A percentile compares a stretch with the other conserved stretches of the same genome.
Evolutionary conservation across 1,140 invertebrate species (phyloP).

Genomic region (Episyrphus balteatus): DNA sequence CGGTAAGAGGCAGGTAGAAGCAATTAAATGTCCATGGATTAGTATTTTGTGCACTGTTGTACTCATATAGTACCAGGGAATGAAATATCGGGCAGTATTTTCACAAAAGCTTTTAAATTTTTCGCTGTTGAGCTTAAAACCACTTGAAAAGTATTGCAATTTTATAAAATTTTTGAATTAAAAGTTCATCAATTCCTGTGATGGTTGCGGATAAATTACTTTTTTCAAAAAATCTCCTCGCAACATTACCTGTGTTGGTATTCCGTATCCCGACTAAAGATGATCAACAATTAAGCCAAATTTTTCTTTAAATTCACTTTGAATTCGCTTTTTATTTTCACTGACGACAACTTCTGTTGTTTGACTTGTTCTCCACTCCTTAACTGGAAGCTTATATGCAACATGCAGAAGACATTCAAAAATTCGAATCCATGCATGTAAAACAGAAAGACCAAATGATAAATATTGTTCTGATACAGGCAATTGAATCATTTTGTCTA

Average conservation of each 20-base stretch:
- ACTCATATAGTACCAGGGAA: constrained; percentile 15
- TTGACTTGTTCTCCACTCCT: too few relatives aligned
- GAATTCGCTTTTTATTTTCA: background rate
- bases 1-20: constrained; percentile 15
- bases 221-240: constrained; percentile 2
- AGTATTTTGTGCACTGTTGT: constrained; percentile 19
- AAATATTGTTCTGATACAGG: background rate
- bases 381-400: background rate
- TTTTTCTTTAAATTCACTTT: background rate
- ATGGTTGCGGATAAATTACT: background rate
- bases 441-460: background rate
- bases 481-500: background rate
- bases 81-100: too few relatives aligned
- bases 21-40: constrained; percentile 15
- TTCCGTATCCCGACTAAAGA: background rate
- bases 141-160: too few relatives aligned
- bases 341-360: too few relatives aligned
- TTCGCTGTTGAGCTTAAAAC: too few relatives aligned
- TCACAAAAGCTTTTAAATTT: too few relatives aligned
- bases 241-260: background rate
- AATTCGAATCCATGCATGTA: background rate
- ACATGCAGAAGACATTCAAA: background rate
- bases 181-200: too few relatives aligned
- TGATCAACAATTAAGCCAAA: background rate
- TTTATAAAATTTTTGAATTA: too few relatives aligned